Conservation (phyloP, 2,797 vertebrate species). For the Macroramphosus scolopax region DNA sequence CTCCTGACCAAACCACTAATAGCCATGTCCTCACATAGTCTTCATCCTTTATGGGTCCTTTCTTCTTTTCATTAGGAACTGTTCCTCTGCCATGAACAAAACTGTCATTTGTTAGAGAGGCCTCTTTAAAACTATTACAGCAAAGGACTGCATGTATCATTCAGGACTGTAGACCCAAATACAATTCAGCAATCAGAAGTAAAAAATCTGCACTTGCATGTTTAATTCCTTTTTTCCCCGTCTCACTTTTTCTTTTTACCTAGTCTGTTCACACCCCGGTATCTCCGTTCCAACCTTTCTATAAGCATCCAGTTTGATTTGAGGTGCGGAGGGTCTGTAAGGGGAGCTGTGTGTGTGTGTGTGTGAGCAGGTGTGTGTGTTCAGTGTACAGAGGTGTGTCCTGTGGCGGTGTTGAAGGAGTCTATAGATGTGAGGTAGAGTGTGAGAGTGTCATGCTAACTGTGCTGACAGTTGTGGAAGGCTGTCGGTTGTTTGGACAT, state of each 20-base stretch:
- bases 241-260: too few relatives aligned
- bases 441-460: conserved; percentile 51
- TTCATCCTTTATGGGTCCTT: conserved; percentile 31
- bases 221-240: conserved; percentile 20
- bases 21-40: conserved; percentile 40
- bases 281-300: not conserved
- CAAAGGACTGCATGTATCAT: too few relatives aligned
- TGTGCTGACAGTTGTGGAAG: conserved; percentile 58
- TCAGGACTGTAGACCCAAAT: too few relatives aligned
- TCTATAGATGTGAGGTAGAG: conserved; percentile 59
- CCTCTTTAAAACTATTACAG: too few relatives aligned
- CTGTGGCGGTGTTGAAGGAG: conserved; percentile 57
- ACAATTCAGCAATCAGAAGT: too few relatives aligned
- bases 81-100: conserved; percentile 37
- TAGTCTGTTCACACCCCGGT: too few relatives aligned
- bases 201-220: too few relatives aligned
- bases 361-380: conserved; percentile 17
- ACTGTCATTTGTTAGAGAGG: conserved; percentile 37
- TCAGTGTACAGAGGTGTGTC: conserved; percentile 15
- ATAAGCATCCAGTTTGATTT: conserved; percentile 1
- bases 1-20: conserved; percentile 58
- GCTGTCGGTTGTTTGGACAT: conserved; percentile 37
- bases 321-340: conserved; percentile 5
- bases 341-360: conserved; percentile 28
- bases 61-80: conserved; percentile 46